Evolutionary conservation across 1,140 invertebrate species (phyloP), one percentile per base, ranked within the genome.

Genomic region (Drosophila mojavensis): DNA sequence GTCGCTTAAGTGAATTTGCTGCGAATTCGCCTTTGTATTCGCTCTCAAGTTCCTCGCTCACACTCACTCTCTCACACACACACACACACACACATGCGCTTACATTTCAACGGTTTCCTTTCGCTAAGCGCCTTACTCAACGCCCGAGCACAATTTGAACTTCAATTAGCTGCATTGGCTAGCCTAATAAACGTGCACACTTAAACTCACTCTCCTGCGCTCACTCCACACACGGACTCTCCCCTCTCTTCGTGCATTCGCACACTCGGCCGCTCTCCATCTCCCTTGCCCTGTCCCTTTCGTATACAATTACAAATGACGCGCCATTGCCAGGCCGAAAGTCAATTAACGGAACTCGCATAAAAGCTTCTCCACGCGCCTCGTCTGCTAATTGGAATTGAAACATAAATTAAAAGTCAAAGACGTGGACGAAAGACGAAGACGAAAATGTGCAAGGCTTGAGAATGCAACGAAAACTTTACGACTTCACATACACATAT

Each of bases 351-450:
- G 79, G 30, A 10, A 54, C 64, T 78, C 79, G 68, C 86, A 90
- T 90, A 81, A 89, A 76, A 75, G 78, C 64, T 39, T 11, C 36
- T 64, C 65, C 58, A 69, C 61, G 83, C 74, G 84, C 78, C 74
- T 81, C 78, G 81, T 71, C 73, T 81, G 85, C 84, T 89, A 89
- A 89, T 89, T 89, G 84, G 84, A 89, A 89, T 89, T 89, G 84
- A 89, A 89, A 89, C 84, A 89, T 89, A 89, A 89, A 89, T 89
- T 89, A 89, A 89, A 79, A 78, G 84, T 84, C 80, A 77, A 67
- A 81, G 71, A 78, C 73, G 63, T 58, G 53, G 41, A 53, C 70
- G 72, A 61, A 62, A 72, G 65, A 79, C 76, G 65, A 58, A 66
- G 61, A 65, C 60, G 78, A 63, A 61, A 62, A 47, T 72, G 61